Percentiles rank a stretch among this genome's conserved stretches.
These are phyloP conservation scores for Agriopis leucophaearia DNA, from an alignment of 2,888 invertebrate genomes.

Conservation along the genomic window DNA sequence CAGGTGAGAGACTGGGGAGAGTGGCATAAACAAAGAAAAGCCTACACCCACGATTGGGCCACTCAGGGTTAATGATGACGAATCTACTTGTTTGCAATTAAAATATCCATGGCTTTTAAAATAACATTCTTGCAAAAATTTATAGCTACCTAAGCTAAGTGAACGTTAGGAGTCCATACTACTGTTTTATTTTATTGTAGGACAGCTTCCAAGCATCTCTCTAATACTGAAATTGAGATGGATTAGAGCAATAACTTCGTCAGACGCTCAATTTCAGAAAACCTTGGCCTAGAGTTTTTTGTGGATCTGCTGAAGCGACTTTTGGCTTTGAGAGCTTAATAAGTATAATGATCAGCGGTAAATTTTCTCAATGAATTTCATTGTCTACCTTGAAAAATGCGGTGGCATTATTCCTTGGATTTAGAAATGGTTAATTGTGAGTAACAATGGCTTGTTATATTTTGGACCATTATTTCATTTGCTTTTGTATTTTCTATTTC, in stretches of 20 bases:
- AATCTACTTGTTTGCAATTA: too few species aligned
- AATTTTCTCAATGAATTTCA: constrained; percentile 8
- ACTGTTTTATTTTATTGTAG: neutral
- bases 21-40: too few species aligned
- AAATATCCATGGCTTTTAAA: neutral
- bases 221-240: constrained; percentile 47
- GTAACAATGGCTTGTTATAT: neutral
- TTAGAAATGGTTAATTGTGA: neutral
- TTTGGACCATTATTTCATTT: neutral
- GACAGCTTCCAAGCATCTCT: constrained; percentile 14
- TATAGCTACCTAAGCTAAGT: too few species aligned
- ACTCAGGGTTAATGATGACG: too few species aligned
- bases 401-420: constrained; percentile 45
- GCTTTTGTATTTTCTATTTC: neutral
- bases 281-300: constrained; percentile 19
- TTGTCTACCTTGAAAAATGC: constrained; percentile 17
- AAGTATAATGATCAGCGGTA: constrained; percentile 21
- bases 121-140: too few species aligned
- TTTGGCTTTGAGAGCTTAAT: constrained; percentile 23
- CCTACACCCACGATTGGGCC: too few species aligned
- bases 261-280: constrained; percentile 35
- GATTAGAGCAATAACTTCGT: constrained; percentile 39
- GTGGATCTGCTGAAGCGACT: constrained; percentile 18
- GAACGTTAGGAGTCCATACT: neutral
- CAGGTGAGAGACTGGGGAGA: too few species aligned